Conservation (phyloP, 2,113 vertebrate genomes). For the Zapus hudsonius region DNA sequence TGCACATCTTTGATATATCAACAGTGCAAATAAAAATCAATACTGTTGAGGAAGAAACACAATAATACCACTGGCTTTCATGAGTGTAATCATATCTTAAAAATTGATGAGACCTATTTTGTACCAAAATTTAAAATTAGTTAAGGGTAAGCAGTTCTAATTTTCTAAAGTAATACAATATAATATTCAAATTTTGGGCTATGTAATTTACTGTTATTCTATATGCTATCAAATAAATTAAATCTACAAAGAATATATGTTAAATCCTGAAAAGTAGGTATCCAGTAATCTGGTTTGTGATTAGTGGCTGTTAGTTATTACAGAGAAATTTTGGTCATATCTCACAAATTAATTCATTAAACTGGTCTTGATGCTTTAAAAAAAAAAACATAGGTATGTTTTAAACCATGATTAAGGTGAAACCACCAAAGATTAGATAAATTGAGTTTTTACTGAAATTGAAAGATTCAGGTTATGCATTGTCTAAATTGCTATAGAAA, state of each 20-base stretch:
- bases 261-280: not conserved
- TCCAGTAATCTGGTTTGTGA: not conserved
- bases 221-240: not conserved
- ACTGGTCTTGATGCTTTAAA: not conserved
- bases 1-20: not conserved
- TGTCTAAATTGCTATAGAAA: not conserved
- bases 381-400: not conserved
- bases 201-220: not conserved
- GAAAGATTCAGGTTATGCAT: not conserved
- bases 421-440: not conserved
- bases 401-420: not conserved
- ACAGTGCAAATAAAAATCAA: not conserved
- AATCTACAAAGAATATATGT: not conserved
- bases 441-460: not conserved
- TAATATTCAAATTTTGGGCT: not conserved
- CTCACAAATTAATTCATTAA: not conserved
- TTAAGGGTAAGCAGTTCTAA: not conserved
- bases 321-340: not conserved
- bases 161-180: conserved; percentile 5
- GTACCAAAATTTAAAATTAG: conserved; percentile 14
- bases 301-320: not conserved
- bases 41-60: not conserved
- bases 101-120: not conserved
- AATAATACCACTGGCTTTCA: not conserved
- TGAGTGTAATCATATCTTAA: not conserved